A percentile compares a stretch with the other conserved stretches of the same genome.
Evolutionary conservation across 1,140 invertebrate genomes (phyloP).

Genomic region (Dryas iulia): DNA sequence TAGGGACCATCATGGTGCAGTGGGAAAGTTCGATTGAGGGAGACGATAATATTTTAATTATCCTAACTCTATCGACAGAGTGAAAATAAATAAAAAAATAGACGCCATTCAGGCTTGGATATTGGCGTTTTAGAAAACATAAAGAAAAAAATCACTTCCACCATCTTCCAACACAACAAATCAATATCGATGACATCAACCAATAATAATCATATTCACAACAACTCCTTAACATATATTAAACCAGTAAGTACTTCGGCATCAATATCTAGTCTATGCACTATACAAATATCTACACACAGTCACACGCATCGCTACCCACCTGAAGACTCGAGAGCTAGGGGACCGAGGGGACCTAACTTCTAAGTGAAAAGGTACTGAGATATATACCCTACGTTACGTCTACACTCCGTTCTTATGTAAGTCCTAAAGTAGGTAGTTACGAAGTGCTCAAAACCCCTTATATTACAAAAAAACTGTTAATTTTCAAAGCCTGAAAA

Average conservation of each 20-base stretch:
- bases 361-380: slow-evolving; percentile 44
- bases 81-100: too few species aligned
- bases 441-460: slow-evolving; percentile 24
- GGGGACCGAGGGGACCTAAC: slow-evolving; percentile 39
- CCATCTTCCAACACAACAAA: too few species aligned
- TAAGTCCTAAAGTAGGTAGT: slow-evolving; percentile 31
- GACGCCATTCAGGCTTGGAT: too few species aligned
- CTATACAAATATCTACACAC: slow-evolving; percentile 1
- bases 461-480: slow-evolving; percentile 23
- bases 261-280: not conserved
- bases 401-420: slow-evolving; percentile 27
- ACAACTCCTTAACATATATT: not conserved
- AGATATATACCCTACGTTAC: slow-evolving; percentile 1
- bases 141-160: too few species aligned
- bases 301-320: slow-evolving; percentile 39
- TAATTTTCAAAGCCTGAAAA: slow-evolving; percentile 16
- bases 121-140: too few species aligned
- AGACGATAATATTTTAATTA: too few species aligned
- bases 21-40: too few species aligned
- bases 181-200: too few species aligned
- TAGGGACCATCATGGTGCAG: too few species aligned
- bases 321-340: slow-evolving; percentile 44
- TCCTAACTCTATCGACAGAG: too few species aligned
- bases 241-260: not conserved
- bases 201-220: too few species aligned